Evolutionary conservation across 2,797 vertebrate species (phyloP), one percentile per base, ranked within the genome.

Genomic region (Crocodylus rhombifer): DNA sequence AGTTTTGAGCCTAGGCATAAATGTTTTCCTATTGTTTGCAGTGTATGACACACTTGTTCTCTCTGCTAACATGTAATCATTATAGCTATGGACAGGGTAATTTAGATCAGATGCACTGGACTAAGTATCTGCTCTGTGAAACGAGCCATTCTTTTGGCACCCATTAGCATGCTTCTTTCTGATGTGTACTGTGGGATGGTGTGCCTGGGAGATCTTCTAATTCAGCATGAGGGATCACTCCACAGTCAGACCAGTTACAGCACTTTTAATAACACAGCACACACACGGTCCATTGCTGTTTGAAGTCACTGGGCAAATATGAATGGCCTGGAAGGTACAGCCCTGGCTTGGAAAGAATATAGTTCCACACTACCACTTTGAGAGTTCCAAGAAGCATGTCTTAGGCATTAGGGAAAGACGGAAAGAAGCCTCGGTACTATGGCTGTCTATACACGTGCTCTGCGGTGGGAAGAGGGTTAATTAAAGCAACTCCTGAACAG

Each of bases 121-220:
- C 88, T 92, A 82, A 84, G 69, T 87, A 83, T 87, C 95, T 95
- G 77, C 83, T 92, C 92, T 95, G 95, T 91, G 92, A 95, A 96
- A 94, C 96, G 94, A 96, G 87, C 93, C 95, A 86, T 96, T 96
- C 82, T 96, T 95, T 84, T 89, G 94, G 82, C 93, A 92, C 69
- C 96, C 85, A 92, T 96, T 96, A 93, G 65, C 23, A 56, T 86
- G 77, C 94, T 94, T 94, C 82, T 93, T 90, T 96, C 94, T 86
- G 88, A 73, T 93, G 92, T 92, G 80, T 83, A 91, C 86, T 75
- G 89, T 91, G 77, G 88, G 77, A 92, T 86, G 56, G 77, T 86
- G 87, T 93, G 83, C 79, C 84, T 90, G 84, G 94, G 92, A 95
- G 82, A 96, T 82, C 67, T 89, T 86, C 33, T 86, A 92, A 93